phyloP scores from a whole-genome alignment of 2,113 vertebrate genomes.

The Illadopsis cleaveri region DNA sequence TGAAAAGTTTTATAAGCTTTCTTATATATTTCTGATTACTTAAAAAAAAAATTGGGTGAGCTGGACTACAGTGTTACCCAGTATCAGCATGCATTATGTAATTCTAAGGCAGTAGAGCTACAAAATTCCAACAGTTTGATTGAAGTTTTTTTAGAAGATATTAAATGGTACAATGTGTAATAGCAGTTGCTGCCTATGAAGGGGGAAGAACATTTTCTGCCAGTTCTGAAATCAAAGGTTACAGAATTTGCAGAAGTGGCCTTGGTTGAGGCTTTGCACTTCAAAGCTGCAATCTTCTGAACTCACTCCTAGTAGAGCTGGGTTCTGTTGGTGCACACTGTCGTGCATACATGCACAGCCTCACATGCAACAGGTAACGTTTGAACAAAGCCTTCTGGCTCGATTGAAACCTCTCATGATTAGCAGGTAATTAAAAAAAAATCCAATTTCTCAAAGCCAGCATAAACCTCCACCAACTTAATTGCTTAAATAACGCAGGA shows the following conservation, averaged over 20 bases:
- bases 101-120: neutral
- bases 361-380: neutral
- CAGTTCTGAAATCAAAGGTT: neutral
- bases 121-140: neutral
- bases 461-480: neutral
- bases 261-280: neutral
- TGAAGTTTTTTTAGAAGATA: neutral
- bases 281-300: neutral
- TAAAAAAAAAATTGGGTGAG: neutral
- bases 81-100: neutral
- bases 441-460: neutral
- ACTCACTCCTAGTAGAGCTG: neutral
- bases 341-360: accelerated
- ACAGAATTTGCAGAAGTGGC: neutral
- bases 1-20: neutral
- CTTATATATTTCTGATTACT: neutral
- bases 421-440: neutral
- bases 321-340: neutral
- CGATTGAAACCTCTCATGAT: neutral
- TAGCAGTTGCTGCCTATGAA: neutral
- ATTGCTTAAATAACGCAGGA: neutral
- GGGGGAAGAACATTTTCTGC: neutral
- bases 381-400: neutral
- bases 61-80: neutral
- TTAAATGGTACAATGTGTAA: neutral